phyloP scores from a whole-genome alignment of 2,113 vertebrate genomes.

The Grallaria varia region DNA sequence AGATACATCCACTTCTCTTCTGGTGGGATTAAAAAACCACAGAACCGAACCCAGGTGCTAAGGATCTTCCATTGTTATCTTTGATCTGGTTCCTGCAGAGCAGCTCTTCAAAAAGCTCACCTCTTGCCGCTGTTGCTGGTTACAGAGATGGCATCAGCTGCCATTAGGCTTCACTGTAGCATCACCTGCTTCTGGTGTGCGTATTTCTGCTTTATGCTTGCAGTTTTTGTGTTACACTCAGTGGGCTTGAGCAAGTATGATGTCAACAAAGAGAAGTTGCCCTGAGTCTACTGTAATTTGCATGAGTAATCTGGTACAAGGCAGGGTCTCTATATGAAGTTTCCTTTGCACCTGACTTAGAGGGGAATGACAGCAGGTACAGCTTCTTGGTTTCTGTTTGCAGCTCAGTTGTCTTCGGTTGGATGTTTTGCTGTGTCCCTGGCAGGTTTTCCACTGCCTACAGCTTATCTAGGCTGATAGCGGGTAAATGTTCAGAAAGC shows the following conservation, averaged over 20 bases:
- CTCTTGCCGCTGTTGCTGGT: not conserved
- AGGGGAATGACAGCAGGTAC: not conserved
- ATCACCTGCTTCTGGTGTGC: not conserved
- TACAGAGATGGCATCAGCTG: not conserved
- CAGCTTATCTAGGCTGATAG: not conserved
- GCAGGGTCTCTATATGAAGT: fast-evolving
- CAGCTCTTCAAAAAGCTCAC: not conserved
- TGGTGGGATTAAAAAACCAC: not conserved
- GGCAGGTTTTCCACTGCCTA: not conserved
- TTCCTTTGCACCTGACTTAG: not conserved
- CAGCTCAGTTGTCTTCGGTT: not conserved
- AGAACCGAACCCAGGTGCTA: fast-evolving
- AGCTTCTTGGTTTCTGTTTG: not conserved
- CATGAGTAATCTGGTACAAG: not conserved
- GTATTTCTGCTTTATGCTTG: not conserved
- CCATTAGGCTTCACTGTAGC: not conserved
- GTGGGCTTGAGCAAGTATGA: not conserved
- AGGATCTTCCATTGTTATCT: not conserved
- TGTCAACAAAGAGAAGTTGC: not conserved
- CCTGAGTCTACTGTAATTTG: not conserved
- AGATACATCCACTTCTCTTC: not conserved
- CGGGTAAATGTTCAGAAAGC: not conserved
- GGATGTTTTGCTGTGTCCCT: not conserved
- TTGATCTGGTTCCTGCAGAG: not conserved
- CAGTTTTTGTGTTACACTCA: not conserved